Conservation (phyloP, 1,140 invertebrate species). For the Myzus persicae region DNA sequence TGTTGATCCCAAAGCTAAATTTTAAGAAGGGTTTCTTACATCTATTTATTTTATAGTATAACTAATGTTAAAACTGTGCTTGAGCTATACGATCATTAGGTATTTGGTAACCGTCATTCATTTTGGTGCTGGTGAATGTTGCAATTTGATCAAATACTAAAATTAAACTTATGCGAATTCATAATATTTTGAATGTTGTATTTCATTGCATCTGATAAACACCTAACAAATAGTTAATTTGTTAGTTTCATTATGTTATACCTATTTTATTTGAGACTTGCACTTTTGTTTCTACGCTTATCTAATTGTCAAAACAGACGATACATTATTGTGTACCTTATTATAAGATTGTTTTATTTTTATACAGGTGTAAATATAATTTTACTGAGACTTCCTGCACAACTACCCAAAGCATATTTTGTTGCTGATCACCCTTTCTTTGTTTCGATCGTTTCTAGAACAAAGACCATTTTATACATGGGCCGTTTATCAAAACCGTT, state of each 20-base stretch:
- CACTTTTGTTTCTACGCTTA: not conserved
- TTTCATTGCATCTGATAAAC: not conserved
- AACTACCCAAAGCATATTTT: not conserved
- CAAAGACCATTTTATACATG: not conserved
- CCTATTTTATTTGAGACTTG: not conserved
- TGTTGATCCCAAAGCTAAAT: not conserved
- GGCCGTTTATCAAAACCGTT: not conserved
- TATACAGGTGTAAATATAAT: not conserved
- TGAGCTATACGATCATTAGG: not conserved
- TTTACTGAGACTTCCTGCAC: not conserved
- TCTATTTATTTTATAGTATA: not conserved
- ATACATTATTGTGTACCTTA: not conserved
- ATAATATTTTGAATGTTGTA: not conserved
- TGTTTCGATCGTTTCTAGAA: not conserved
- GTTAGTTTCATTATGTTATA: not conserved
- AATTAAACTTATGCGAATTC: not conserved
- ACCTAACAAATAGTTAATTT: not conserved
- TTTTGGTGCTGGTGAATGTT: not conserved
- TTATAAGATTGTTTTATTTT: conserved; percentile 32
- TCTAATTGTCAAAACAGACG: not conserved
- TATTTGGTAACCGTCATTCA: not conserved
- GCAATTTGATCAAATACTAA: not conserved
- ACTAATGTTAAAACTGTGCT: not conserved
- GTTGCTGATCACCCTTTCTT: conserved; percentile 31
- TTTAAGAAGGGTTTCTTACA: not conserved